phyloP scores from a whole-genome alignment of 2,113 vertebrate genomes.

The Todiramphus saurophagus region DNA sequence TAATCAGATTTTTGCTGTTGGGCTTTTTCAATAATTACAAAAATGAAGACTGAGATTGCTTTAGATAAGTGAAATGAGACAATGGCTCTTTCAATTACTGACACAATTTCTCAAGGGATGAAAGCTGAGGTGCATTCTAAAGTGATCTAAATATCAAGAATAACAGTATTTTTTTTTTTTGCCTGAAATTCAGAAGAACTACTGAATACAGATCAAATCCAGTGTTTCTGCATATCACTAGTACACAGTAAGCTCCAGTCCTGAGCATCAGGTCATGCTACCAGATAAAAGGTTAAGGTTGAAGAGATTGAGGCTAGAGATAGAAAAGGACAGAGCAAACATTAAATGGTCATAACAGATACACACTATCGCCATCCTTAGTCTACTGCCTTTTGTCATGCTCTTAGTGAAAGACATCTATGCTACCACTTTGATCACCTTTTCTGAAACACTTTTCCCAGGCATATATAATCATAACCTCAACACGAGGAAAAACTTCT shows the following conservation, averaged over 20 bases:
- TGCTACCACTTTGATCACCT: background rate
- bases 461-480: background rate
- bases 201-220: background rate
- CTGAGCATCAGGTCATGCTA: background rate
- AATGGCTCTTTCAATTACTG: constrained; percentile 59
- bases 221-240: background rate
- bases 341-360: background rate
- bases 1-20: constrained; percentile 58
- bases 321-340: background rate
- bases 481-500: too few species aligned
- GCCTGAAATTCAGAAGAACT: background rate
- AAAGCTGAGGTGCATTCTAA: background rate
- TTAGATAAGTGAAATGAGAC: constrained; percentile 63
- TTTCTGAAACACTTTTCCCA: background rate
- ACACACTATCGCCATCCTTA: background rate
- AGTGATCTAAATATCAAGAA: background rate
- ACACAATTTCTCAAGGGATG: constrained; percentile 43
- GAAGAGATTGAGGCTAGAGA: background rate
- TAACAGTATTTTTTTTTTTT: background rate
- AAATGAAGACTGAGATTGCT: constrained; percentile 55
- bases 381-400: background rate
- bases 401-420: background rate
- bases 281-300: background rate
- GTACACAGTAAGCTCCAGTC: background rate
- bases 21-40: constrained; percentile 54